Base-by-base conservation (phyloP, 1,140 invertebrate species). In the Antheraea mylitta region DNA sequence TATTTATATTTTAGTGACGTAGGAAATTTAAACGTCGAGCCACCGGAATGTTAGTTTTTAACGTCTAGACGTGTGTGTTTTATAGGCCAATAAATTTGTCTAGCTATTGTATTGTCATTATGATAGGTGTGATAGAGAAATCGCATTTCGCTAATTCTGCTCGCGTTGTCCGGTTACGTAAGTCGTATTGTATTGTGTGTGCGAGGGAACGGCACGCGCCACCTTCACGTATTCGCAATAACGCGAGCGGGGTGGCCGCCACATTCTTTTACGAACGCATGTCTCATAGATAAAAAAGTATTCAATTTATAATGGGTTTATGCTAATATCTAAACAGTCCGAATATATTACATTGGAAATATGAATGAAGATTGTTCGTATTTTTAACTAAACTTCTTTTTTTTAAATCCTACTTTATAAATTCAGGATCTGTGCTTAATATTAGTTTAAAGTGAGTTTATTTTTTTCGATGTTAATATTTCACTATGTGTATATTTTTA, bases 71-170 rank as follows among this genome's bases (percentile, higher is more conserved):
- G 62, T 67, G 70, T 38, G 64, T 71, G n/a, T 78, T 80, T 80
- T 78, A 78, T 68, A 74, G 71, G 64, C 62, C 71, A 75, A 80
- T 76, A 76, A 82, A 82, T 76, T 48, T 73, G 70, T 77, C 73
- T 74, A 69, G 70, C 59, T 13, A 73, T 77, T 65, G 72, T 77
- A 72, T 75, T 76, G 73, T 77, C 75, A 75, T 71, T 78, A 78
- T 80, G 77, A 82, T 78, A 78, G 76, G 78, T 79, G 76, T 75
- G 79, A 81, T 77, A 82, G 80, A 80, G 80, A 82, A 82, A 82
- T 82, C 80, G 80, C 68, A 60, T 67, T 75, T 80, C 69, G 71
- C 73, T 72, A 75, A 82, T 82, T 82, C 80, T 70, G 72, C 63
- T 58, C 80, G 80, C 78, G 80, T 80, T 68, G 68, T 53, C 66